Evolutionary conservation across 64 coral and sea anemone genomes (phyloP), one percentile per base, ranked within the genome.

Genomic region (Montipora efflorescens): DNA sequence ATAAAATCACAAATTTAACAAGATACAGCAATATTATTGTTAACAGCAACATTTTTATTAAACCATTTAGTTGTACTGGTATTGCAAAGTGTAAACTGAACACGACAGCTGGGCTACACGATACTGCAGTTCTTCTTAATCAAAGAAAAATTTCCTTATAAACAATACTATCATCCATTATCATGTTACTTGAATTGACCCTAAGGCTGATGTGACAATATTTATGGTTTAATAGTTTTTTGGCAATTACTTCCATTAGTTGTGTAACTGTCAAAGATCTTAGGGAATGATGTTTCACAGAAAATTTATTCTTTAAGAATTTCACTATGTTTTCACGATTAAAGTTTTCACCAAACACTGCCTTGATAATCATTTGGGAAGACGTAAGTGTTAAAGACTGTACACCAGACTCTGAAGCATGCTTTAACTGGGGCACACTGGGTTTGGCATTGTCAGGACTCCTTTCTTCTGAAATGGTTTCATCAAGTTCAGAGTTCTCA

Each of bases 201-300:
- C 74, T 11, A 76, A 76, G 74, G 74, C 74, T 76, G 74, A 76
- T 76, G 44, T 76, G 74, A 76, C 74, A 76, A 76, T 76, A 76
- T 43, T 7, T 76, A 18, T 76, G 74, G 74, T 76, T 76, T 76
- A 76, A 76, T 48, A 76, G 74, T 76, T 25, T 76, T 76, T 76
- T 76, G 74, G 74, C 22, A 76, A 76, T 76, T 76, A 87, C 84
- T 45, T 87, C 84, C 25, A 19, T 87, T 49, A 87, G 84, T 69
- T 87, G 84, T 71, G 84, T 48, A 72, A 71, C 46, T 87, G 67
- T 72, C 28, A 87, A 52, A 52, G 20, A 14, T 48, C 69, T 87
- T n/a, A 87, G 49, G 44, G 28, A 48, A 47, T 45, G 13, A 48
- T 75, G 84, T 87, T 70, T 16, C 48, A 74, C 47, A 46, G 43